phyloP scores from a whole-genome alignment of 2,113 vertebrate species.

The Macrotus californicus region DNA sequence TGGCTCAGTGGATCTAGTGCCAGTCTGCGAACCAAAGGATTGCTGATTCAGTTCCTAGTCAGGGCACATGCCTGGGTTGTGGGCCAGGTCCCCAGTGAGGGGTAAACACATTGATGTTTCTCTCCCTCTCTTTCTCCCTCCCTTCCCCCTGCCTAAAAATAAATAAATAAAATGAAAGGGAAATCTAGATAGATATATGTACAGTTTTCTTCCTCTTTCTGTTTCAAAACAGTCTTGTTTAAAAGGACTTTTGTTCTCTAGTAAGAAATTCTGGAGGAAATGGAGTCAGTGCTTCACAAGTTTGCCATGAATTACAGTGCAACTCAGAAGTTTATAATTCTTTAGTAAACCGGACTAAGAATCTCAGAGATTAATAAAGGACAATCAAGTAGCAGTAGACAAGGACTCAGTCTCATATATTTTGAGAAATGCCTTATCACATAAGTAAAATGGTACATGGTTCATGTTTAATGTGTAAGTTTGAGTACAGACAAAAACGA shows the following conservation, averaged over 20 bases:
- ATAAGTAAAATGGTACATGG: background rate
- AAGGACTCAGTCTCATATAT: background rate
- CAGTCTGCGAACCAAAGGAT: too few relatives aligned
- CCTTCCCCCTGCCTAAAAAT: too few relatives aligned
- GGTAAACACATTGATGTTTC: too few relatives aligned
- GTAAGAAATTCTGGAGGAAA: background rate
- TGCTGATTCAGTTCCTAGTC: too few relatives aligned
- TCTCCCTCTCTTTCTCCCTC: too few relatives aligned
- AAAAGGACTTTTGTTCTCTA: background rate
- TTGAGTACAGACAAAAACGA: background rate
- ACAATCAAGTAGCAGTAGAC: background rate
- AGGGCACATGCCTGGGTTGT: too few relatives aligned
- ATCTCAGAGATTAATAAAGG: constrained; percentile 23
- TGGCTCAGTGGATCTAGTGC: too few relatives aligned
- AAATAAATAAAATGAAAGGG: constrained; percentile 7
- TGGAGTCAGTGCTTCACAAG: background rate
- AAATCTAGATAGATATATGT: background rate
- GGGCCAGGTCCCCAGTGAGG: too few relatives aligned
- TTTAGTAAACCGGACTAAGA: constrained; percentile 9
- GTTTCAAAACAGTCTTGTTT: background rate
- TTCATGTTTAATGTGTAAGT: constrained; percentile 29
- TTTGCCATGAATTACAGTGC: background rate
- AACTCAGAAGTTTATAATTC: background rate
- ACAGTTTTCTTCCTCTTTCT: background rate
- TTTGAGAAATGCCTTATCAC: constrained; percentile 13